These are phyloP conservation scores for Baryphthengus martii DNA, from an alignment of 2,113 vertebrate genomes.

Conservation along the genomic window DNA sequence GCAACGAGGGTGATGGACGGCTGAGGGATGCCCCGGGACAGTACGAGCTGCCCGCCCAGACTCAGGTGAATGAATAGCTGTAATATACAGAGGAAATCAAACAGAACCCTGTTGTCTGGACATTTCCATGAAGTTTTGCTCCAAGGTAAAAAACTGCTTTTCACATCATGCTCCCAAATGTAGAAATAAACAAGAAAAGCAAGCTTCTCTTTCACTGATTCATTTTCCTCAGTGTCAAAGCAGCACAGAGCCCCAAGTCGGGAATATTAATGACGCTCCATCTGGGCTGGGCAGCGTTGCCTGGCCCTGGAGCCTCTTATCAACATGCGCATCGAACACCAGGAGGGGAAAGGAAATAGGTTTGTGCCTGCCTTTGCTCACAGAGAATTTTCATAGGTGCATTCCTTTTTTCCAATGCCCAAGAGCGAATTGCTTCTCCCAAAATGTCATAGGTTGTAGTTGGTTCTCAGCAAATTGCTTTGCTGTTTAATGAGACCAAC, in stretches of 20 bases:
- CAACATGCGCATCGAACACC: background rate
- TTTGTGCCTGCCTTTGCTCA: background rate
- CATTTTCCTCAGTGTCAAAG: background rate
- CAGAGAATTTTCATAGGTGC: background rate
- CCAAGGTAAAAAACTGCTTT: background rate
- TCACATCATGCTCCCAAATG: background rate
- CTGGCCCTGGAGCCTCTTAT: background rate
- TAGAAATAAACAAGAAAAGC: slow-evolving; percentile 17
- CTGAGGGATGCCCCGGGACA: rapidly evolving
- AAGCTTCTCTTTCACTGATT: background rate
- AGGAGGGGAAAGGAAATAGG: background rate
- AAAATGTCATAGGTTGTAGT: background rate
- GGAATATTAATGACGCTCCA: background rate
- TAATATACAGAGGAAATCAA: background rate
- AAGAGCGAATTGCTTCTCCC: background rate
- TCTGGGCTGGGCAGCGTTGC: background rate
- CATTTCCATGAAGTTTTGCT: background rate
- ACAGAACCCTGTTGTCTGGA: background rate
- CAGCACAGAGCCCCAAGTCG: background rate
- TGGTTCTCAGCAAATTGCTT: background rate
- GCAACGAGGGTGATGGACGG: rapidly evolving
- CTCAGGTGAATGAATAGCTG: background rate
- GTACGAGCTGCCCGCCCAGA: background rate
- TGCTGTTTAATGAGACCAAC: background rate
- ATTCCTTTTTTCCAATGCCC: background rate